Base-by-base conservation (phyloP, 2,888 invertebrate species). In the Drosophila anomalata region DNA sequence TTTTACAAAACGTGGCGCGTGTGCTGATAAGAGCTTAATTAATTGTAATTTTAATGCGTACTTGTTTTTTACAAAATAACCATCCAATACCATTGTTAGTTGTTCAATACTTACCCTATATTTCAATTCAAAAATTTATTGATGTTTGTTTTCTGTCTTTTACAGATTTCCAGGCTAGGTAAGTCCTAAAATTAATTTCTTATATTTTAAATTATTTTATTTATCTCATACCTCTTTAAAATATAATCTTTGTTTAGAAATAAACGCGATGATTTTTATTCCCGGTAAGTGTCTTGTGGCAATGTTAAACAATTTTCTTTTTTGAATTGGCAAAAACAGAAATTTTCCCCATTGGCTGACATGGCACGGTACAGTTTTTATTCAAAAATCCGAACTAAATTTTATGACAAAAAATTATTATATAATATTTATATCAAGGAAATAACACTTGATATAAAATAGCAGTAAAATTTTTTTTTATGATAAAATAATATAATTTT, bases 261-360 rank as follows among this genome's bases (percentile, higher is more conserved):
- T 5, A 83, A 70, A 39, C 67, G 79, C 67, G 59, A 79, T 39
- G 69, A 85, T 62, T 83, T 90, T 50, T 76, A 88, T 3, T 65
- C 63, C 62, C 78, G 89, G 90, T 90, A 91, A 90, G 90, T 90
- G 89, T 86, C 85, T 31, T 76, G 63, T 53, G 75, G 77, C 78
- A 78, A 75, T 67, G 73, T 75, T 78, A 80, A 83, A 79, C 75
- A 67, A 48, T 72, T 82, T 70, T 76, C 61, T 68, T 78, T 79
- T 87, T 77, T 76, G 63, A 36, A 22, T 55, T 52, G 17, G 48
- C 69, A 71, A 66, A 63, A 78, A 73, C 73, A 57, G 66, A 55
- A 79, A 77, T 76, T 76, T 80, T 80, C 71, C 75, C 80, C 76
- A 80, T 90, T 90, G 69, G 65, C 65, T 81, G 88, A 84, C 88